Evolutionary conservation across 53 echinoderm and acorn worm genomes (phyloP), one percentile per base, ranked within the genome.

Genomic region (Crossaster papposus): DNA sequence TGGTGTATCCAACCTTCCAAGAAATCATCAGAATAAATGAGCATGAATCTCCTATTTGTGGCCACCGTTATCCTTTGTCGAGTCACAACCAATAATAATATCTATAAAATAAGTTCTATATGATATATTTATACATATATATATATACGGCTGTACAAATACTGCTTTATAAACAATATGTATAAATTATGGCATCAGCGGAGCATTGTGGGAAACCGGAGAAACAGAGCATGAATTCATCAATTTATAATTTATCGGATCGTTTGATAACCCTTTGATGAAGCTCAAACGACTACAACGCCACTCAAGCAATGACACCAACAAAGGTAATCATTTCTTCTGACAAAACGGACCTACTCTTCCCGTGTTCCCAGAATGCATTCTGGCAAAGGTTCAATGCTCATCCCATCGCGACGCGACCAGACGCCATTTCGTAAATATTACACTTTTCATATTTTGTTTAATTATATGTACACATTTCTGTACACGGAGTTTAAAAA

Each of bases 91-190:
- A 68, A 10, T 28, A 64, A 64, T 64, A 68, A 35, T 36, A 58
- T 87, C 76, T 55, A 58, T 76, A 87, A 87, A 87, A 58, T 77
- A 76, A 77, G 87, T 77, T 55, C 24, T 85, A 36, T 87, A 76
- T 87, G 77, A 85, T 80, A 80, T 79, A 7, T 44, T 44, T 9
- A 64, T 64, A 35, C 29, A 33, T 73, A 62, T 86, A 86, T 86
- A n/a, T 62, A 51, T 52, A 72, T 72, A 30, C 87, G 32, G 87
- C 77, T 77, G 76, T 87, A 87, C 87, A 87, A 62, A 87, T 54
- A 87, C 4, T 73, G 76, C 77, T 53, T 14, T 73, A 30, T 36
- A 54, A 51, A 77, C 64, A 80, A 18, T 71, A 84, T 72, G 23
- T 84, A 82, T 63, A 82, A 64, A 68, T n/a, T 64, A 22, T 82